Evolutionary conservation across 2,888 invertebrate species (phyloP).

Genomic region (Lycocerus yunnanus): DNA sequence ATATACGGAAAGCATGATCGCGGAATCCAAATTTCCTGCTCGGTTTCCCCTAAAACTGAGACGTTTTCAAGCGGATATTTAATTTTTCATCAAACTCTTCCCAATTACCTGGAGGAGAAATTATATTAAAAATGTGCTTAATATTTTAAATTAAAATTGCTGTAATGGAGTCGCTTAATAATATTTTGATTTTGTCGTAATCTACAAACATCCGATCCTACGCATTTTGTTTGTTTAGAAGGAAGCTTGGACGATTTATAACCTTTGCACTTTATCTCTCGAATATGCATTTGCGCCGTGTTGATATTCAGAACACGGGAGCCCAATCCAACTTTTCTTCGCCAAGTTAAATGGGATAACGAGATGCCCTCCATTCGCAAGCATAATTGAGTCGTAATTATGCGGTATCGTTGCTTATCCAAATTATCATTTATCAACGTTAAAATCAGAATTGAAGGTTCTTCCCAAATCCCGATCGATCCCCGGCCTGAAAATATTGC

Average conservation of each 20-base stretch:
- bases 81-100: background rate
- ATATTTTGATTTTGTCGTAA: background rate
- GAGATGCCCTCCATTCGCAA: background rate
- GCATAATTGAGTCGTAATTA: background rate
- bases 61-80: background rate
- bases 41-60: background rate
- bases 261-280: constrained; percentile 22
- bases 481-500: background rate
- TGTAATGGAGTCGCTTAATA: background rate
- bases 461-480: background rate
- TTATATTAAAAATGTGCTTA: background rate
- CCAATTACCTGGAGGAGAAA: background rate
- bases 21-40: background rate
- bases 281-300: constrained; percentile 20
- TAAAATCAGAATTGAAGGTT: background rate
- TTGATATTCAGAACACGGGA: constrained; percentile 15
- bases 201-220: background rate
- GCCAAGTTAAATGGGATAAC: constrained; percentile 13
- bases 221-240: background rate
- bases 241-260: constrained; percentile 9
- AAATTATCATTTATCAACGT: background rate
- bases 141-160: background rate
- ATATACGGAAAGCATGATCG: background rate
- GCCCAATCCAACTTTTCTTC: constrained; percentile 7
- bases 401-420: background rate